These are phyloP conservation scores for Leptinotarsa haldemani DNA, from an alignment of 2,888 invertebrate genomes.

Conservation along the genomic window DNA sequence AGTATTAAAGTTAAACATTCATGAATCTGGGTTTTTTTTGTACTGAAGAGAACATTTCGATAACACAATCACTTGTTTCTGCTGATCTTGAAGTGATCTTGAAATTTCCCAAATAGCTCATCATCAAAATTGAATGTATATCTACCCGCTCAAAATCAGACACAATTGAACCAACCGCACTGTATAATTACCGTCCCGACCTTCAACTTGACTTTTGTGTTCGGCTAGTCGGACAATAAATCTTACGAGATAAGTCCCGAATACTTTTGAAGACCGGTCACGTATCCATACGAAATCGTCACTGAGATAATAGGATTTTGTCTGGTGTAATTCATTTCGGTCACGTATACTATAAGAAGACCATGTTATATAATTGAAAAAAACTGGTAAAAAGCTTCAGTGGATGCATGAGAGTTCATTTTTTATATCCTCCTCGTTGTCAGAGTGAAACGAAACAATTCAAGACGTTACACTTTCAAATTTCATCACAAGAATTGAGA, in stretches of 20 bases:
- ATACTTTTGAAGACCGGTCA: conserved; percentile 34
- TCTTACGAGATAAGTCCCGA: conserved; percentile 36
- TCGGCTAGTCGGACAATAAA: conserved; percentile 34
- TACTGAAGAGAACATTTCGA: no score
- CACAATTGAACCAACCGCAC: not conserved
- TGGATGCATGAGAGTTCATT: not conserved
- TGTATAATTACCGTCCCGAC: conserved; percentile 11
- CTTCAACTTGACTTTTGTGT: conserved; percentile 38
- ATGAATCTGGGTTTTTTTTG: no score
- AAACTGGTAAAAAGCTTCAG: not conserved
- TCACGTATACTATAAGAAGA: conserved; percentile 32
- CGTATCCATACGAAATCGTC: conserved; percentile 37
- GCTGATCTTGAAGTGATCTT: no score
- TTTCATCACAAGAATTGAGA: not conserved
- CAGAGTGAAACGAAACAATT: not conserved
- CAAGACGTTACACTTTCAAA: not conserved
- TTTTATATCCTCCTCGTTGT: not conserved
- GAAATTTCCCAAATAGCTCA: no score
- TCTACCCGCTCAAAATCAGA: no score
- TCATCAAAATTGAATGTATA: no score
- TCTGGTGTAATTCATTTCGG: conserved; percentile 32
- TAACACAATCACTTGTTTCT: no score
- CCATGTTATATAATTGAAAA: conserved; percentile 25
- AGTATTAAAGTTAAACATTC: no score
- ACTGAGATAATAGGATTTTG: conserved; percentile 38